Base-by-base conservation (phyloP, 1,140 invertebrate species). In the Frieseomelitta varia region DNA sequence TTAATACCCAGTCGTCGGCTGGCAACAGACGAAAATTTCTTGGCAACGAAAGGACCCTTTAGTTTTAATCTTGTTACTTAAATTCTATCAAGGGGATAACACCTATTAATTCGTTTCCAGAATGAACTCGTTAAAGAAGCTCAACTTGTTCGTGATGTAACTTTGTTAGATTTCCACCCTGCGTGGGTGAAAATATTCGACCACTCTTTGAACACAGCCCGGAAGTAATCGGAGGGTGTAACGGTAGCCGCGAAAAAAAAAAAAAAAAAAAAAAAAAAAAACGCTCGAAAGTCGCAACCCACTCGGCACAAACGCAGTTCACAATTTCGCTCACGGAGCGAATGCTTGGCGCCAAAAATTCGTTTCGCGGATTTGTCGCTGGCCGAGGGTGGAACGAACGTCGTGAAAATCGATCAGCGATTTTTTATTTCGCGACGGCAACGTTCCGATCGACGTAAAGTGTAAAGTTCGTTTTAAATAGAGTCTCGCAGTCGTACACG, bases 11-110 rank as follows among this genome's bases (percentile, higher is more conserved):
- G 87, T 81, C 74, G 83, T 68, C 86, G 84, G 74, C 67, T 51
- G 73, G 55, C 68, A 79, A 86, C 87, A 79, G 88, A 88, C 85
- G 39, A 55, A 86, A 89, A 89, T 89, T 89, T 68, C 88, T 87
- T 81, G 30, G 21, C 8, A 19, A 75, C 56, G 12, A 27, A 81
- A 84, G 75, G 85, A 81, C 79, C 81, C 88, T 86, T 89, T 90
- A 90, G 87, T 90, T 90, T 90, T 90, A 90, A 90, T 89, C 88
- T 89, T 79, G 88, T 90, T 90, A 90, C 88, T 90, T 90, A 85
- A 90, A 90, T 90, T 90, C 88, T 87, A 90, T 90, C 79, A 90
- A 89, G 88, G 88, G 87, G 88, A 90, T 90, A 90, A 90, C 88
- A 90, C 87, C 88, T 90, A 90, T 89, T 90, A 90, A 90, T 90